Base-by-base conservation (phyloP, 2,797 vertebrate species). In the Chanos chanos region DNA sequence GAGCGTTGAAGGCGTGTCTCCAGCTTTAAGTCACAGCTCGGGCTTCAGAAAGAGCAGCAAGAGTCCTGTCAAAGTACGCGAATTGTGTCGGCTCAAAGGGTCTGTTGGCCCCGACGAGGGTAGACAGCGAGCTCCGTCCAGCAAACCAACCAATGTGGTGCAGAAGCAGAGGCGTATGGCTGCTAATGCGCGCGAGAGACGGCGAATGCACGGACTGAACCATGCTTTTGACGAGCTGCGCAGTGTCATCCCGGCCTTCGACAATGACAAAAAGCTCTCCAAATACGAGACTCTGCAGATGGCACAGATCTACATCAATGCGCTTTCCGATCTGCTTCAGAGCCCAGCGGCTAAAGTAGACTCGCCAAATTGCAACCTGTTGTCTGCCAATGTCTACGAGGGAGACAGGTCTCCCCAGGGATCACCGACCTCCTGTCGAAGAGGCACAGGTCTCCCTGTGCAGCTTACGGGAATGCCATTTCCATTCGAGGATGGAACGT, bases 281-380 rank as follows among this genome's bases (percentile, higher is more conserved):
- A 98, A 98, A 67, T 98, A 98, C 37, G 95, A 98, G 77, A 98
- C 96, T 13, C 77, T 98, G 48, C 95, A 98, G 83, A 97, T 98
- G 95, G 94, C 95, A 7, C 95, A 97, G 81, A 98, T 97, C 81
- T 98, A 98, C 88, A 98, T 98, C 82, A 97, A 91, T 68, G 96
- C 95, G 3, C 81, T 98, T 71, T 93, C 94, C 0, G 96, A 98
- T 39, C 87, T 98, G 61, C 89, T 98, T 27, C 79, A 94, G 55
- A 86, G 84, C 33, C 47, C 89, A 69, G 33, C 75, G 30, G 59
- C 65, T 33, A 74, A 68, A 61, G 70, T 48, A 62, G 77, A 66
- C 63, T 69, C 83, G 71, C 82, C 80, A 76, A 86, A 86, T 63
- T 71, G 77, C 70, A 86, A 88, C 66, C 50, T 71, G 31, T 41